Base-by-base conservation (phyloP, 2,888 invertebrate species). In the Calliscelio sp. region DNA sequence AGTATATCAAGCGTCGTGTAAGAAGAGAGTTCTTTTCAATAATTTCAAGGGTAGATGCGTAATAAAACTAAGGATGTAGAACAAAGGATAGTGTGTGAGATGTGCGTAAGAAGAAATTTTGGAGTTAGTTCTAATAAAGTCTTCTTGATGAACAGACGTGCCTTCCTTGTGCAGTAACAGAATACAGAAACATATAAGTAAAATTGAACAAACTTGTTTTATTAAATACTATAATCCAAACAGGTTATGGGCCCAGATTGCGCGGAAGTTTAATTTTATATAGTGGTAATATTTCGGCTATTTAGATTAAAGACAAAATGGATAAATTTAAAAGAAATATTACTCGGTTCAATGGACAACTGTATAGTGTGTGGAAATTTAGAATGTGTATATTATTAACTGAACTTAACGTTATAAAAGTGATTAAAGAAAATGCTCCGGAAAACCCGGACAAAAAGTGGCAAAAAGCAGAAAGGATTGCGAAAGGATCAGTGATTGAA, bases 221-320 rank as follows among this genome's bases (percentile, higher is more conserved):
- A 5, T 16, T 55, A 5, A 14, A 24, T 11, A 35, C 53, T 16
- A 55, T 25, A 55, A 55, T 24, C n/a, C 53, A 11, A 10, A 55
- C n/a, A 25, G 57, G 35, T 57, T 57, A 57, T 57, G 32, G 57
- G 57, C 57, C 57, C 57, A 57, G 57, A n/a, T 57, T 18, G 57
- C 57, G 32, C 35, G 7, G 57, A 16, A 28, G 11, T 28, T 55
- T 57, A 16, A 35, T 24, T 57, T 5, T n/a, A n/a, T 1, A 35
- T 18, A 14, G 55, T 25, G 28, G 3, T 0, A 32, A 57, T 57
- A 16, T 16, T 18, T 8, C 16, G n/a, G 5, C 3, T 35, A 35
- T 18, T 57, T 10, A 18, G 2, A 18, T 10, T 46, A 18, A 46
- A 46, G 1, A 14, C 2, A 57, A 35, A 57, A 57, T 57, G 32